phyloP scores from a whole-genome alignment of 2,113 vertebrate genomes.

The Ginglymostoma cirratum region DNA sequence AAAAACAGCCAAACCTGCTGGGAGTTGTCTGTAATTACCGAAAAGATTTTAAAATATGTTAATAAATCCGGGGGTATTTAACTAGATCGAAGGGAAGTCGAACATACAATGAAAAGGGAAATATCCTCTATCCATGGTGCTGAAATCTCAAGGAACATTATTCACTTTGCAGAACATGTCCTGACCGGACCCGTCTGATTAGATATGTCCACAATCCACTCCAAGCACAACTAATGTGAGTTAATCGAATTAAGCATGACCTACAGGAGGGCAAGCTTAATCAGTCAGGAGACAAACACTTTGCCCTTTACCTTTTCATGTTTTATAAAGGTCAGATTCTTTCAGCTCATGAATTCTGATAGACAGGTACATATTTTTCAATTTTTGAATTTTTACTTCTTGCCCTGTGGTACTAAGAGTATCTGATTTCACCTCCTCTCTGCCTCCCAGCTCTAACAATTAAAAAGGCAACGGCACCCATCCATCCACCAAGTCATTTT shows the following conservation, averaged over 20 bases:
- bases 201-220: neutral
- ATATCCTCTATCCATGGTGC: constrained; percentile 28
- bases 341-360: neutral
- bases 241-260: constrained; percentile 1
- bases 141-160: neutral
- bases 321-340: neutral
- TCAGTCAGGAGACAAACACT: neutral
- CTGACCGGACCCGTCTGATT: neutral
- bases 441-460: neutral
- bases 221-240: neutral
- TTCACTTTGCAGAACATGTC: neutral
- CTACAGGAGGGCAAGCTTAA: neutral
- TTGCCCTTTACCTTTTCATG: neutral
- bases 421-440: neutral
- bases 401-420: neutral
- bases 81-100: neutral
- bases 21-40: neutral
- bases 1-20: neutral
- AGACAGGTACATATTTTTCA: neutral
- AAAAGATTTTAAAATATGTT: neutral
- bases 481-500: constrained; percentile 54
- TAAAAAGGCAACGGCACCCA: constrained; percentile 31
- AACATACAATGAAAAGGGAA: neutral
- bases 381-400: neutral
- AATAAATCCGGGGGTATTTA: neutral